A percentile compares a stretch with the other conserved stretches of the same genome.
phyloP scores from a whole-genome alignment of 2,113 vertebrate genomes.

The Macheiramphus alcinus region DNA sequence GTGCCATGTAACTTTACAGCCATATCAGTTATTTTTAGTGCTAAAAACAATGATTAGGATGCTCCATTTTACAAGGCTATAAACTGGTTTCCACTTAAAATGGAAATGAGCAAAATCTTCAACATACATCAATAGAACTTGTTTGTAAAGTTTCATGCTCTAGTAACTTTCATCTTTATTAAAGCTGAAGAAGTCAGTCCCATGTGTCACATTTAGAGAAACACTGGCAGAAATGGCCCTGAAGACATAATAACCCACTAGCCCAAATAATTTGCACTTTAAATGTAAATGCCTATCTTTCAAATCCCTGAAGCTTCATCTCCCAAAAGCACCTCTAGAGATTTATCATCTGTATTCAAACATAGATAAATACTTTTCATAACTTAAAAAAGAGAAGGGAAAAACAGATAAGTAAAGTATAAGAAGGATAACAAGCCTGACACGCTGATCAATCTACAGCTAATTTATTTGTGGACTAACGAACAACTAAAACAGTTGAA shows the following conservation, averaged over 20 bases:
- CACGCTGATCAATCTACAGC: neutral
- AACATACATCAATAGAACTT: conserved; percentile 29
- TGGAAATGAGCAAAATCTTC: conserved; percentile 41
- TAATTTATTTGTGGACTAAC: neutral
- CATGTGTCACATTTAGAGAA: conserved; percentile 25
- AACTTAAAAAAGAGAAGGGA: neutral
- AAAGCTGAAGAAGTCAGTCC: conserved; percentile 19
- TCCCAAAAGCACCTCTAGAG: neutral
- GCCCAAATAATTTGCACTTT: conserved; percentile 55
- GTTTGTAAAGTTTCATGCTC: conserved; percentile 44
- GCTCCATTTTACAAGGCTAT: conserved; percentile 30
- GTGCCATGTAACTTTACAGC: neutral
- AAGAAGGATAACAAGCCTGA: neutral
- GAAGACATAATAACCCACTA: conserved; percentile 31
- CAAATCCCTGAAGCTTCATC: neutral
- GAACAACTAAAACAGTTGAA: neutral
- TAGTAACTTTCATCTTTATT: conserved; percentile 34
- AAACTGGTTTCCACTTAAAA: conserved; percentile 56
- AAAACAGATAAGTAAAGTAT: neutral
- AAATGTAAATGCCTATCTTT: conserved; percentile 39
- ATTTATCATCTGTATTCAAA: neutral
- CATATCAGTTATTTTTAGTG: conserved; percentile 10
- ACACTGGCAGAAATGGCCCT: conserved; percentile 27
- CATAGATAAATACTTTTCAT: neutral
- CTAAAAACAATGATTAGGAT: conserved; percentile 19